Evolutionary conservation across 2,113 vertebrate genomes (phyloP), one percentile per base, ranked within the genome.

Genomic region (Lophura nycthemera): DNA sequence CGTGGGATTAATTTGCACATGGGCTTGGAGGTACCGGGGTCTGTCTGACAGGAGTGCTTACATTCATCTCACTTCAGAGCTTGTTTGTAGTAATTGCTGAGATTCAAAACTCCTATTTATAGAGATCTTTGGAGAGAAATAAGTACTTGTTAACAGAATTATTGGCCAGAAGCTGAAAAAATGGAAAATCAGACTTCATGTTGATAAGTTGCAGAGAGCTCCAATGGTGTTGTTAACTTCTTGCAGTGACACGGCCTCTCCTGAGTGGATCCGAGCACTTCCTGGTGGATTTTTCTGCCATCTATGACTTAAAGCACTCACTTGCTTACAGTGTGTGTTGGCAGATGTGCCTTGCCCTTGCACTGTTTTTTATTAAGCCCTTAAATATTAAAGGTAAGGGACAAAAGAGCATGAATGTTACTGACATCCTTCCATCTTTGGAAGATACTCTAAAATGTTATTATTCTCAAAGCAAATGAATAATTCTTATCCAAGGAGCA

Each of bases 231-330:
- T n/a, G 79, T 32, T 89, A 48, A 34, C 86, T 95, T 89, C 67
- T 27, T 60, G 73, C 86, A 85, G 69, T 67, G 88, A 45, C 73
- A 66, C 1, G 21, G 86, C 38, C n/a, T 77, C 88, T 90, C 88
- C 90, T 27, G 60, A 57, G 82, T 20, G 32, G 36, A 73, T 79
- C 83, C 69, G 40, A 74, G 82, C 54, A 81, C 83, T 92, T 92
- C 86, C 64, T 69, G 38, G 27, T 66, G 72, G 57, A 57, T 93
- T 89, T 84, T 73, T 72, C 82, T 96, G 94, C 78, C 73, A 67
- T 38, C 47, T 29, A 0, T 8, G 48, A 8, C 59, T 75, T 67
- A 15, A 38, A 95, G 60, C 73, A 81, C 81, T 84, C 45, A 34
- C 72, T 86, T 42, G 54, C 69, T 88, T 42, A 11, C 83, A 69